A percentile compares a stretch with the other conserved stretches of the same genome.
Evolutionary conservation across 2,888 invertebrate genomes (phyloP).

Genomic region (Pandemis heparana): DNA sequence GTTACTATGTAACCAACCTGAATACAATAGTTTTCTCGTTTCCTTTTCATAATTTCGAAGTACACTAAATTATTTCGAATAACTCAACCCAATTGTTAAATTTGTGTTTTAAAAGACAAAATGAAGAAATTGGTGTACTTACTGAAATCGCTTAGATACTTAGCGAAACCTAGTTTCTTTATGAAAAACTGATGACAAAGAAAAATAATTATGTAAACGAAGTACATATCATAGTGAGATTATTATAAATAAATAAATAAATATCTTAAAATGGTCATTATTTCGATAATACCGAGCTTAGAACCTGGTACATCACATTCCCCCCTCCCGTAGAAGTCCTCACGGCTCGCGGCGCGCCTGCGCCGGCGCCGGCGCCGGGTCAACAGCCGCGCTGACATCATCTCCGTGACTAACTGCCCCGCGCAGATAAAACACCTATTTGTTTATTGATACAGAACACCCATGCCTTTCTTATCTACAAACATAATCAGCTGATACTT

Average conservation of each 20-base stretch:
- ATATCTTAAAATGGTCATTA: neutral
- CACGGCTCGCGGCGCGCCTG: neutral
- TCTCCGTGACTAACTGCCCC: constrained; percentile 11
- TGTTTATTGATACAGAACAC: neutral
- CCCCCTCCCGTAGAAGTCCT: neutral
- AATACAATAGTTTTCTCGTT: constrained; percentile 8
- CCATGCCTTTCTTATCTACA: constrained; percentile 2
- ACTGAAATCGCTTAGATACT: too few species aligned
- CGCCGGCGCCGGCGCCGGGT: constrained; percentile 5
- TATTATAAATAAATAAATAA: neutral
- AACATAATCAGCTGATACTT: constrained; percentile 21
- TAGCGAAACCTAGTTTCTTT: too few species aligned
- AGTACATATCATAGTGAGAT: neutral
- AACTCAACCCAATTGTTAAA: neutral
- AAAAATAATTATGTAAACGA: too few species aligned
- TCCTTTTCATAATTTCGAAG: constrained; percentile 4
- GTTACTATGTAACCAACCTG: constrained; percentile 6
- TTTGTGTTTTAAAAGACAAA: too few species aligned
- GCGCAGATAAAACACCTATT: constrained; percentile 14
- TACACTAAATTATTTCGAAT: neutral
- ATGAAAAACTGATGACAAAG: too few species aligned
- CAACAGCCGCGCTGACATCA: constrained; percentile 35
- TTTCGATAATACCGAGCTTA: neutral
- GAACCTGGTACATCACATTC: neutral
- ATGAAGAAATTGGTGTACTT: too few species aligned